phyloP scores from a whole-genome alignment of 2,113 vertebrate species.

The Trematocara zebra region DNA sequence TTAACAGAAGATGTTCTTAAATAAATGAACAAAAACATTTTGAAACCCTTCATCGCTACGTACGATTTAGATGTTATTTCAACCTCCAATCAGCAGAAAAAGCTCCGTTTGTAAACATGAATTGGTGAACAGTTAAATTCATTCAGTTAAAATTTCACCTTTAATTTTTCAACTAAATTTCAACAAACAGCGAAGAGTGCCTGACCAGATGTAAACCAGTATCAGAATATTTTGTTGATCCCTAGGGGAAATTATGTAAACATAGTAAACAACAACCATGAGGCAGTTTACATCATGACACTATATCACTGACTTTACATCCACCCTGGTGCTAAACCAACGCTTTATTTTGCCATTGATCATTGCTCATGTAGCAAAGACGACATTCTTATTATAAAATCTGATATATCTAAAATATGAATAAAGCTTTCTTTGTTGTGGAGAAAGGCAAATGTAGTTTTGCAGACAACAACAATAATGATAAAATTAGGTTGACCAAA shows the following conservation, averaged over 20 bases:
- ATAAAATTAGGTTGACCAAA: not conserved
- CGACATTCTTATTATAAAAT: not conserved
- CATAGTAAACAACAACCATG: not conserved
- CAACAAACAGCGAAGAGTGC: not conserved
- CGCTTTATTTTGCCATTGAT: not conserved
- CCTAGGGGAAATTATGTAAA: not conserved
- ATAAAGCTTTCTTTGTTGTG: not conserved
- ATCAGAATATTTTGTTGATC: not conserved
- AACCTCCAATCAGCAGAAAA: not conserved
- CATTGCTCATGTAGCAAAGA: not conserved
- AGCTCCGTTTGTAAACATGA: not conserved
- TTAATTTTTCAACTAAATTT: not conserved
- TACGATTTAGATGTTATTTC: rapidly evolving
- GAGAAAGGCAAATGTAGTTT: not conserved
- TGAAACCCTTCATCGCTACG: not conserved
- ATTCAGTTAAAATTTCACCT: not conserved
- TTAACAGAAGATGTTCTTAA: not conserved
- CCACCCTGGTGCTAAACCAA: not conserved
- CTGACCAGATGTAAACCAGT: not conserved
- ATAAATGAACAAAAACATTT: not conserved
- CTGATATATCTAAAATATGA: not conserved
- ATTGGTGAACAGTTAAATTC: not conserved
- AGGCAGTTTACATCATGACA: not conserved
- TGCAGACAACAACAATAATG: not conserved
- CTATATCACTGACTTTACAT: not conserved